Percentiles rank a stretch among this genome's conserved stretches.
These are phyloP conservation scores for Elysia chlorotica DNA, from an alignment of 1,140 invertebrate species.

Conservation along the genomic window DNA sequence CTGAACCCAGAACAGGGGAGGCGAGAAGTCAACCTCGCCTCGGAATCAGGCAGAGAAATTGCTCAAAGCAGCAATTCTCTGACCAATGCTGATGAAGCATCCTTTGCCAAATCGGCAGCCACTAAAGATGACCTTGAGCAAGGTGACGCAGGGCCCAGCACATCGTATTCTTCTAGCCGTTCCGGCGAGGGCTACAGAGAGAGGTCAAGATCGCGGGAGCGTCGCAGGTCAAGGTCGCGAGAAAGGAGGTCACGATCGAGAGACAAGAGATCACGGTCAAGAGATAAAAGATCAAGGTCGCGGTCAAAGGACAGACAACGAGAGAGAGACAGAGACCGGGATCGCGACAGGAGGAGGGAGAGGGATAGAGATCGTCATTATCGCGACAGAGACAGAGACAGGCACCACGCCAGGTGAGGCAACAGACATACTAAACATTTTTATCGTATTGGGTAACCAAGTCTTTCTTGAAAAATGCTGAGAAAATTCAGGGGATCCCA, in stretches of 20 bases:
- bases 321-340: conserved; percentile 7
- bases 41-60: no score
- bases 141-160: not conserved
- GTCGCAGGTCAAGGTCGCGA: conserved; percentile 8
- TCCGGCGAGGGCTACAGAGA: not conserved
- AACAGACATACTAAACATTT: no score
- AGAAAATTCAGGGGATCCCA: no score
- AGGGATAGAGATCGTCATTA: conserved; percentile 7
- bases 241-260: conserved; percentile 1
- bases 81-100: no score
- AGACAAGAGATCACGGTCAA: not conserved
- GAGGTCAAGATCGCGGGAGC: not conserved
- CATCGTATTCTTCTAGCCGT: no score
- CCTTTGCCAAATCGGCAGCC: not conserved
- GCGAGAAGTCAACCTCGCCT: no score
- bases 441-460: no score
- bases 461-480: no score
- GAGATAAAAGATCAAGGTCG: not conserved
- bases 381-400: not conserved
- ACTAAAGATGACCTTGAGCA: not conserved
- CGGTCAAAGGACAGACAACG: not conserved
- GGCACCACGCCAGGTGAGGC: no score
- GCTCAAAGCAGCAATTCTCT: no score
- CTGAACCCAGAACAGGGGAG: no score
- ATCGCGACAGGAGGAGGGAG: not conserved